These are phyloP conservation scores for Cichlasoma orientale DNA, from an alignment of 2,797 vertebrate genomes.

Conservation along the genomic window DNA sequence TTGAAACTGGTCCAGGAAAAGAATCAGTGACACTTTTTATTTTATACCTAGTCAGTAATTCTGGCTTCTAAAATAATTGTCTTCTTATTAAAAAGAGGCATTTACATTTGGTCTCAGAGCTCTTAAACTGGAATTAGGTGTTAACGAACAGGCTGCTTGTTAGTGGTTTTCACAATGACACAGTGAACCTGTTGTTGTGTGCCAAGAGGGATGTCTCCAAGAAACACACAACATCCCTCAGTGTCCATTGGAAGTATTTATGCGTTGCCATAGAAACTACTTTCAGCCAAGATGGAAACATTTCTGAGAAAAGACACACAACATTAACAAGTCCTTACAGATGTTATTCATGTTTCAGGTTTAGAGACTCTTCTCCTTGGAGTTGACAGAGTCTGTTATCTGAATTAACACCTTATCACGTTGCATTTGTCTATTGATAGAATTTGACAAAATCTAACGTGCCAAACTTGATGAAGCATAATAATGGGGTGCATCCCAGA, in stretches of 20 bases:
- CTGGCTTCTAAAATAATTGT: background rate
- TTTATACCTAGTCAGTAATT: background rate
- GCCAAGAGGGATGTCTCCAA: slow-evolving; percentile 30
- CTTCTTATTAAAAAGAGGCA: background rate
- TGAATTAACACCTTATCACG: background rate
- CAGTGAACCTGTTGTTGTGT: slow-evolving; percentile 37
- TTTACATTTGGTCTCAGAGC: background rate
- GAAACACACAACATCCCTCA: slow-evolving; percentile 28
- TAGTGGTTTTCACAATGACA: slow-evolving; percentile 39
- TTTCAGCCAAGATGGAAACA: slow-evolving; percentile 34
- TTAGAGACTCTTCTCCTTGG: background rate
- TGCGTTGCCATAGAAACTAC: slow-evolving; percentile 61
- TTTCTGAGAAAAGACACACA: slow-evolving; percentile 26
- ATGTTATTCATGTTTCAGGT: background rate
- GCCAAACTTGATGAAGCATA: background rate
- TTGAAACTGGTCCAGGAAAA: background rate
- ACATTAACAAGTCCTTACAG: background rate
- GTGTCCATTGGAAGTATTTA: slow-evolving; percentile 27
- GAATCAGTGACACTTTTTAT: background rate
- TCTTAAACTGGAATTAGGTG: slow-evolving; percentile 21
- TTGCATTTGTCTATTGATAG: background rate
- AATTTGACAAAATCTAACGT: background rate
- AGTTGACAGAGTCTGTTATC: background rate
- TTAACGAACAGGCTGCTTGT: slow-evolving; percentile 43
- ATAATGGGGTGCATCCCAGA: background rate